Evolutionary conservation across 2,888 invertebrate species (phyloP).

Genomic region (Drosophila nr. perissopoda): DNA sequence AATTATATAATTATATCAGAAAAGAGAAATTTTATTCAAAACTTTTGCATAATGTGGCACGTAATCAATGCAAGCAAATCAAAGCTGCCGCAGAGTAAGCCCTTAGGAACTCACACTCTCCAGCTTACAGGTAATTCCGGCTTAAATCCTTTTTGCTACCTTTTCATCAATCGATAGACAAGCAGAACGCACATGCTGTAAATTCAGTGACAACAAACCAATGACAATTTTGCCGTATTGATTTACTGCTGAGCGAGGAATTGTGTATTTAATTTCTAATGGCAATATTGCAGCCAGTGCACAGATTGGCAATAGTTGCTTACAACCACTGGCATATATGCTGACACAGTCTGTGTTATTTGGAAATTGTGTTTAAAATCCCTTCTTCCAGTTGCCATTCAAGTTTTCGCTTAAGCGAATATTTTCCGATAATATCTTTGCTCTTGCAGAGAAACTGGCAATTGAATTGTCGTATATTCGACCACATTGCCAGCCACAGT

Average conservation of each 20-base stretch:
- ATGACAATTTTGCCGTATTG: not conserved
- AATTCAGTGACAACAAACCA: conserved; percentile 14
- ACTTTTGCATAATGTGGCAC: conserved; percentile 1
- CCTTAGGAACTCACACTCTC: not conserved
- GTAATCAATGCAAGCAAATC: conserved; percentile 1
- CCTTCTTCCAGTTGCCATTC: not conserved
- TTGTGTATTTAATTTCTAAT: not conserved
- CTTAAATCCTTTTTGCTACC: not conserved
- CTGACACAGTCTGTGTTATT: not conserved
- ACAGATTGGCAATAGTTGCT: not conserved
- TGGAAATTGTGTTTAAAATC: not conserved
- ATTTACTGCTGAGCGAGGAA: not conserved
- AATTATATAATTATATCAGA: not conserved
- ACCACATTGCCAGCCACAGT: not conserved
- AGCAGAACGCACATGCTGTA: not conserved
- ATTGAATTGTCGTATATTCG: not conserved
- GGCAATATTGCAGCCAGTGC: not conserved
- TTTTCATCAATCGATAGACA: not conserved
- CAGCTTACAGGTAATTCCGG: not conserved
- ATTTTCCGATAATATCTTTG: not conserved
- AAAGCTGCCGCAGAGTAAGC: not conserved
- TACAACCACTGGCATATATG: not conserved
- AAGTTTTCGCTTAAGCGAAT: not conserved
- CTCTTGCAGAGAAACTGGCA: not conserved
- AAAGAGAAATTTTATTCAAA: not conserved